phyloP scores from a whole-genome alignment of 92 coral and sea anemone species.

The Parazoanthus atlanticus region DNA sequence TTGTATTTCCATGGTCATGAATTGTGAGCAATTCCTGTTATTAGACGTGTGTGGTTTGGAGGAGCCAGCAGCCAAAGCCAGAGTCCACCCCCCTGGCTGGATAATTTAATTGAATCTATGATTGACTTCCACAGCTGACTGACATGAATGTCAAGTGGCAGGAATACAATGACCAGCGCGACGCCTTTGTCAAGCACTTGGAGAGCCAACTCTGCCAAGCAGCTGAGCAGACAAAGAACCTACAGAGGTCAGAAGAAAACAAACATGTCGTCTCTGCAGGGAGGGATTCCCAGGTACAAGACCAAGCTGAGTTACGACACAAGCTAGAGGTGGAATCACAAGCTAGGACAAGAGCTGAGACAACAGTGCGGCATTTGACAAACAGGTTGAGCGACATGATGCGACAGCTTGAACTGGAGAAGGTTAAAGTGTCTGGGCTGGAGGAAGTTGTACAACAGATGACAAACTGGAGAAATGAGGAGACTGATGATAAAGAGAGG shows the following conservation, averaged over 20 bases:
- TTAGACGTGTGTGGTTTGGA: too few relatives aligned
- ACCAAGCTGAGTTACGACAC: neutral
- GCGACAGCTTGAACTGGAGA: conserved; percentile 17
- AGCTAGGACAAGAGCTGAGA: conserved; percentile 11
- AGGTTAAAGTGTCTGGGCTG: neutral
- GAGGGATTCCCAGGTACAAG: neutral
- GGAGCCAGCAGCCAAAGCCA: too few relatives aligned
- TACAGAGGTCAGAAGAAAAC: neutral
- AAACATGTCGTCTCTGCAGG: neutral
- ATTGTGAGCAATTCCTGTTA: too few relatives aligned
- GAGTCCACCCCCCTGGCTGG: neutral
- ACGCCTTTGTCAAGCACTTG: neutral
- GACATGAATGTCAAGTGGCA: conserved; percentile 36
- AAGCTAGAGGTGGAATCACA: conserved; percentile 6
- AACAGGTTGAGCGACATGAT: neutral
- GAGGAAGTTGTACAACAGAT: conserved; percentile 24
- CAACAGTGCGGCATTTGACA: conserved; percentile 25
- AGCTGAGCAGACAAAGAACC: neutral
- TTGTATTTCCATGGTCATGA: too few relatives aligned
- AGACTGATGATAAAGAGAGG: conserved; percentile 22
- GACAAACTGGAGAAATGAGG: neutral
- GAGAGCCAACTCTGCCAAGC: neutral
- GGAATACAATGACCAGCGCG: conserved; percentile 19
- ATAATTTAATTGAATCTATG: too few relatives aligned
- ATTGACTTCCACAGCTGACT: conserved; percentile 3